phyloP scores from a whole-genome alignment of 2,797 vertebrate species.

The Etheostoma perlongum region DNA sequence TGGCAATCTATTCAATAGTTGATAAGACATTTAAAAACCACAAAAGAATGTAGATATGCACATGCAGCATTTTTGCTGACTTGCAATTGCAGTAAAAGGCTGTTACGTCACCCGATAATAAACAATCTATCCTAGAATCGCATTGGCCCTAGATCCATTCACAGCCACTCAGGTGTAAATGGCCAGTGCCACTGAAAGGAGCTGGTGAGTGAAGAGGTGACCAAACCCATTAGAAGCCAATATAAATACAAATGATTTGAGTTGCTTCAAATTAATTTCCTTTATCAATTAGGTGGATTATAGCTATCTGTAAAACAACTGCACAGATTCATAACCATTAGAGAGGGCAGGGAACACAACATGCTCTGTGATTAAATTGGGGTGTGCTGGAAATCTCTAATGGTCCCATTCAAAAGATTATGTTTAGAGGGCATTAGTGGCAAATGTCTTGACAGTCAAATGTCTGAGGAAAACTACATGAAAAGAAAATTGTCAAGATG shows the following conservation, averaged over 20 bases:
- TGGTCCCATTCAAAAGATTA: slow-evolving; percentile 6
- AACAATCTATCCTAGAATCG: slow-evolving; percentile 29
- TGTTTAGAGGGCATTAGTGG: not conserved
- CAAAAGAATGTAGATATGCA: slow-evolving; percentile 13
- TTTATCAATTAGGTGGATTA: slow-evolving; percentile 33
- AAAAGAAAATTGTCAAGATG: slow-evolving; percentile 9
- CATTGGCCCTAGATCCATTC: slow-evolving; percentile 12
- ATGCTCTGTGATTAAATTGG: slow-evolving; percentile 5
- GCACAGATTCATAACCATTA: slow-evolving; percentile 13
- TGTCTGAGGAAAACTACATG: not conserved
- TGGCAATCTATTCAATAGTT: not conserved
- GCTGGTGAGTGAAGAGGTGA: slow-evolving; percentile 34
- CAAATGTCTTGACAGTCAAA: slow-evolving; percentile 1
- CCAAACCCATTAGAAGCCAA: slow-evolving; percentile 34
- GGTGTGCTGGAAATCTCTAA: not conserved
- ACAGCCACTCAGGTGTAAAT: slow-evolving; percentile 15
- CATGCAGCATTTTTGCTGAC: not conserved
- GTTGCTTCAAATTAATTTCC: slow-evolving; percentile 13
- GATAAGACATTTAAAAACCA: not conserved
- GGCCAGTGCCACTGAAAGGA: not conserved
- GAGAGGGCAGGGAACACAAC: not conserved
- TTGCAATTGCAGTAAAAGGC: slow-evolving; percentile 17
- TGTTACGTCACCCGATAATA: slow-evolving; percentile 33
- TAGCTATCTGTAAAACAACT: slow-evolving; percentile 21
- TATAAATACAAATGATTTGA: slow-evolving; percentile 58